A percentile compares a stretch with the other conserved stretches of the same genome.
Conservation (phyloP, 2,113 vertebrate species). For the Rhineura floridana region DNA sequence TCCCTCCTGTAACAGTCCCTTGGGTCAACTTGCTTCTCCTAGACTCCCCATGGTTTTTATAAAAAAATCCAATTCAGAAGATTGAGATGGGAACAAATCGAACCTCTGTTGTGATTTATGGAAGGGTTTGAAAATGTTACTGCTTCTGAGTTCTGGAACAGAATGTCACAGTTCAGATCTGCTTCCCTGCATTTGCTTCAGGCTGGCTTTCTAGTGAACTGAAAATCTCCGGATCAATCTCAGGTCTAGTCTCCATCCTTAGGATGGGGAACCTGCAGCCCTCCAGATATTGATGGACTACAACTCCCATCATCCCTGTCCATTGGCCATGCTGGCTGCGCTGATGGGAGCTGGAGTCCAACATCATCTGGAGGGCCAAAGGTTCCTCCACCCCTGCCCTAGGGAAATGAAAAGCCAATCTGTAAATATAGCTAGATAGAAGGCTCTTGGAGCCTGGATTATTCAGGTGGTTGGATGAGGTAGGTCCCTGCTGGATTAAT, state of each 20-base stretch:
- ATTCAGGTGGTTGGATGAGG: neutral
- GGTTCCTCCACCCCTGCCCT: neutral
- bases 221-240: neutral
- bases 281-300: no score
- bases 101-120: neutral
- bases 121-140: neutral
- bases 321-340: no score
- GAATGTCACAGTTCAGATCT: neutral
- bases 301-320: no score
- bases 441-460: neutral
- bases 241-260: neutral
- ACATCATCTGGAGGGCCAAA: no score
- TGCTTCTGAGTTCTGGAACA: neutral
- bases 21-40: neutral
- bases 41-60: neutral
- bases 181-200: neutral
- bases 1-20: neutral
- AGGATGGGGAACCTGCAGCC: neutral
- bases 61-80: neutral
- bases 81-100: neutral
- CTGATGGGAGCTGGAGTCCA: no score
- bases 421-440: neutral
- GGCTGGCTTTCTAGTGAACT: neutral
- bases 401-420: neutral
- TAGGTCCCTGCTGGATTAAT: constrained; percentile 11